Evolutionary conservation across 2,113 vertebrate species (phyloP), one percentile per base, ranked within the genome.

Genomic region (Pterocles orientalis): DNA sequence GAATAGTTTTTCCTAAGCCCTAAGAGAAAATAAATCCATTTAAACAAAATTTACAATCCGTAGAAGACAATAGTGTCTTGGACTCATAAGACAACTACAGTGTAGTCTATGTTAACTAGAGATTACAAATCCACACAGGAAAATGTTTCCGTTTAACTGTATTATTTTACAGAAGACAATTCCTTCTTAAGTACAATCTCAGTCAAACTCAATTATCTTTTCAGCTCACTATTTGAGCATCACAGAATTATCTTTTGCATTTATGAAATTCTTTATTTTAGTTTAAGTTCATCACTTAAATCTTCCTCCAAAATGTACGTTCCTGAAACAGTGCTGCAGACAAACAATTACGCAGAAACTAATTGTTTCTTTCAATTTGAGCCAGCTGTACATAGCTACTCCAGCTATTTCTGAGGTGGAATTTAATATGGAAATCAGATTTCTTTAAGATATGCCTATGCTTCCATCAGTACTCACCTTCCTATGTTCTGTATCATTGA

Each of bases 1-100:
- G 99, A 97, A 99, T 99, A 29, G 99, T 99, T 98, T 99, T 99
- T 81, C 99, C 99, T 95, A 99, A 98, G 93, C 99, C 99, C 99
- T 99, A 96, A 12, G 85, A 96, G 61, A 86, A 93, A 85, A 96
- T 3, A 96, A 50, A 86, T n/a, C 25, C 19, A 94, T 82, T 96
- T 95, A 82, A 97, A 95, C 57, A 31, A 93, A 88, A 88, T n/a
- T 80, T 80, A 92, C 25, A 24, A 28, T 53, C 34, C 57, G 39
- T 16, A 26, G 26, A 79, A 73, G 8, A 9, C 10, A 60, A 12
- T 1, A 71, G 10, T 12, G 5, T 20, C 93, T 76, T 69, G 18
- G 25, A 71, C 6, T 84, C 15, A 3, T 26, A 58, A 36, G 5
- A 41, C 16, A 86, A 56, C 50, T 65, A 79, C 16, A 34, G 29